Percentiles rank a stretch among this genome's conserved stretches.
These are phyloP conservation scores for Muscicapa adusta DNA, from an alignment of 2,113 vertebrate species.

Conservation along the genomic window DNA sequence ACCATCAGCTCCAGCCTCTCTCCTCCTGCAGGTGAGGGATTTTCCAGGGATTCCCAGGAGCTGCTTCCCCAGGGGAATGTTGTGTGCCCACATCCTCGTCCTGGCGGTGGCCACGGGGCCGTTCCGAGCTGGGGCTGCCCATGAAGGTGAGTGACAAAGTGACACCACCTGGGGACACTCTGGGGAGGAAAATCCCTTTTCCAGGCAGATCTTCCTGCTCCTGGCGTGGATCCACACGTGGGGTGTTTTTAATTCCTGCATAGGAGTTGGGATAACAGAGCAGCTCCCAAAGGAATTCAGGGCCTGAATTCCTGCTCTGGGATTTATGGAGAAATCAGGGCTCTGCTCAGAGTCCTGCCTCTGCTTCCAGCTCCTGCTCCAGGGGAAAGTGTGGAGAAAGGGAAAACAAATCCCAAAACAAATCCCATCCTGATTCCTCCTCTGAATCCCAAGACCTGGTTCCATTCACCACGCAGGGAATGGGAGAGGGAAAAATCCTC, in stretches of 20 bases:
- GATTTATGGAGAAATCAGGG: background rate
- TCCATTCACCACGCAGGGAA: background rate
- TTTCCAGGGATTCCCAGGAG: background rate
- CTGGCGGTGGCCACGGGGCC: background rate
- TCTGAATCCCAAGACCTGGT: background rate
- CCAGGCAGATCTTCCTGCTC: background rate
- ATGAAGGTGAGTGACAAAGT: slow-evolving; percentile 8
- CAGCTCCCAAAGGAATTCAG: background rate
- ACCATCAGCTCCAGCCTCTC: background rate
- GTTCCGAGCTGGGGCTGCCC: background rate
- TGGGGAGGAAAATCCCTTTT: background rate
- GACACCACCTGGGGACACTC: background rate
- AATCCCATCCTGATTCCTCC: background rate
- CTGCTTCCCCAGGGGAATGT: background rate
- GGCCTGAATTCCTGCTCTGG: background rate
- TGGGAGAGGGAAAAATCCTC: background rate
- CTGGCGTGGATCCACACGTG: accelerated
- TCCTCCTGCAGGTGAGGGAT: background rate
- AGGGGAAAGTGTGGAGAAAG: background rate
- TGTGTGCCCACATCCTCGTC: background rate
- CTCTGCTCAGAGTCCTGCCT: background rate
- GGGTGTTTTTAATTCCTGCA: background rate
- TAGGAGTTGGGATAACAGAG: background rate
- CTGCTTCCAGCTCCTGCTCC: background rate
- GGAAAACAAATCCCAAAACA: background rate